A percentile compares a stretch with the other conserved stretches of the same genome.
Conservation (phyloP, 2,888 invertebrate species). For the Hybos culiciformis region DNA sequence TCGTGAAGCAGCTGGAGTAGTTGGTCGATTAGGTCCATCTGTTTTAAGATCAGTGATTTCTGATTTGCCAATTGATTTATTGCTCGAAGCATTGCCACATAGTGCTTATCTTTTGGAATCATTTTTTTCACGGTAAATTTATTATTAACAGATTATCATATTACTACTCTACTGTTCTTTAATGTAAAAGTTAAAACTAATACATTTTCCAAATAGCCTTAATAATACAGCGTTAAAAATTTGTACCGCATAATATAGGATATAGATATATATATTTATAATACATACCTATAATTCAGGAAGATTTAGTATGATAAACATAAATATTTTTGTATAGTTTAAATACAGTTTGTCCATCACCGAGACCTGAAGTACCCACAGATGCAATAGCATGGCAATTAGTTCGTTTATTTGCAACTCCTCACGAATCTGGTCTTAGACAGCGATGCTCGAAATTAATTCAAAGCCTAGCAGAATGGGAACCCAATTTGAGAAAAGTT, state of each 20-base stretch:
- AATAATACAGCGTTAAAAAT: no score
- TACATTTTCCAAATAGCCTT: no score
- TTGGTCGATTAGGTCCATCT: constrained; percentile 64
- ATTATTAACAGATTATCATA: neutral
- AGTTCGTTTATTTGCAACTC: constrained; percentile 55
- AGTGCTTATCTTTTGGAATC: constrained; percentile 78
- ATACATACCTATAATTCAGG: no score
- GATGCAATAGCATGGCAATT: constrained; percentile 78
- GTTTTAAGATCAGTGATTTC: constrained; percentile 62
- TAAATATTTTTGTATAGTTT: constrained; percentile 32
- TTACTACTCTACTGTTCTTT: no score
- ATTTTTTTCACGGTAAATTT: constrained; percentile 51
- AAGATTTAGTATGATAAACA: no score
- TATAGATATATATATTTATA: no score
- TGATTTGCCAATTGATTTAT: constrained; percentile 72
- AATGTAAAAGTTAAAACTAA: no score
- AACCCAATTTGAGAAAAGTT: constrained; percentile 51
- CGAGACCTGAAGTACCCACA: constrained; percentile 53
- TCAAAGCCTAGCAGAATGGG: constrained; percentile 45
- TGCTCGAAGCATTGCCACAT: constrained; percentile 81
- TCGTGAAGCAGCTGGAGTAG: constrained; percentile 76
- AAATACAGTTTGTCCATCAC: constrained; percentile 32
- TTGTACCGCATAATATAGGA: no score
- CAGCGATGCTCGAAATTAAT: constrained; percentile 48
- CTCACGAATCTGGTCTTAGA: constrained; percentile 45